Conservation (phyloP, 2,113 vertebrate species). For the Prunella fulvescens region DNA sequence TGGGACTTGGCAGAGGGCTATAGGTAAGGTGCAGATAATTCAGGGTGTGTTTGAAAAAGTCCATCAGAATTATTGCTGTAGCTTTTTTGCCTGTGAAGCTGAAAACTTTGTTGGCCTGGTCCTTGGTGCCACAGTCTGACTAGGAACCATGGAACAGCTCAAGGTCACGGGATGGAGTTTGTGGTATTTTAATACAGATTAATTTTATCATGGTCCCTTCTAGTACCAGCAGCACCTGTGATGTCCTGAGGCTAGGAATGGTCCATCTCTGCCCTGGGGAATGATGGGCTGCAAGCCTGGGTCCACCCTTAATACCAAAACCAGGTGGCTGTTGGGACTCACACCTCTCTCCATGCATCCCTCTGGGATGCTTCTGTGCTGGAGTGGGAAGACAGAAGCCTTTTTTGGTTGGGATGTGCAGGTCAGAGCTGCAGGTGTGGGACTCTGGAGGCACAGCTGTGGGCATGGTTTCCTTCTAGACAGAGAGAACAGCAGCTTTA, state of each 20-base stretch:
- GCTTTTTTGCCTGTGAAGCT: not conserved
- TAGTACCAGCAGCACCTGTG: not conserved
- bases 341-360: accelerated
- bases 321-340: not conserved
- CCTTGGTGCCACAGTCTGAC: accelerated
- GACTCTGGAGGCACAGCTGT: not conserved
- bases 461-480: accelerated
- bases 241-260: not conserved
- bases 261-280: not conserved
- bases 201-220: not conserved
- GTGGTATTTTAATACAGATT: not conserved
- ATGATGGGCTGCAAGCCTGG: not conserved
- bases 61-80: not conserved
- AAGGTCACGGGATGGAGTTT: too few species aligned
- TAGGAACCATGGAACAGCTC: not conserved
- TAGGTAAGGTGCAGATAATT: not conserved
- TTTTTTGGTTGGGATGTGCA: not conserved
- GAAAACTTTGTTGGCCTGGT: not conserved
- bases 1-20: too few species aligned
- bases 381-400: not conserved
- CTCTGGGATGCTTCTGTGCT: not conserved
- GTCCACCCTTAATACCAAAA: too few species aligned
- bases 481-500: not conserved
- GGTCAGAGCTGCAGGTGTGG: not conserved
- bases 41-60: not conserved